phyloP scores from a whole-genome alignment of 2,113 vertebrate species.

The Hippocampus abdominalis region DNA sequence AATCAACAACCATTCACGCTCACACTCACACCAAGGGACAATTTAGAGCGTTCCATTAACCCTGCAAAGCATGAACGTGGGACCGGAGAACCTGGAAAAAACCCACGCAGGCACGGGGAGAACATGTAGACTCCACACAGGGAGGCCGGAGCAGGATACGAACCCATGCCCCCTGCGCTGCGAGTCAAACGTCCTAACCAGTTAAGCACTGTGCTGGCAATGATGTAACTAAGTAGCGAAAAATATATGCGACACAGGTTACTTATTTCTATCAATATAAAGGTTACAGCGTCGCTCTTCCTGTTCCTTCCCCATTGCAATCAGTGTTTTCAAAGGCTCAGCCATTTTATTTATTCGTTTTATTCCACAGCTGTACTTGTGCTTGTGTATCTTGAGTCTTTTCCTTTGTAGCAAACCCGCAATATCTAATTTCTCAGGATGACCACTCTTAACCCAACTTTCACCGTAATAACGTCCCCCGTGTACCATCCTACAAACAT shows the following conservation, averaged over 20 bases:
- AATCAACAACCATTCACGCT: no score
- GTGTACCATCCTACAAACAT: slow-evolving; percentile 63
- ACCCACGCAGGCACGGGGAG: no score
- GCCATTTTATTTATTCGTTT: background rate
- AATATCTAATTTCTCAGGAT: slow-evolving; percentile 39
- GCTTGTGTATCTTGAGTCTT: background rate
- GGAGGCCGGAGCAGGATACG: no score
- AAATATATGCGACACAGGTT: background rate
- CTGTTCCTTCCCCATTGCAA: background rate
- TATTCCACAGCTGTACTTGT: background rate
- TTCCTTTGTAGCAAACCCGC: slow-evolving; percentile 4
- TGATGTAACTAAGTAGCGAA: background rate
- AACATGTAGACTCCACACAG: no score
- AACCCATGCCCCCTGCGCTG: no score
- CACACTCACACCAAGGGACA: no score
- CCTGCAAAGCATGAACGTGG: no score
- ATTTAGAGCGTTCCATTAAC: no score
- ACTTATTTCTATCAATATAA: background rate
- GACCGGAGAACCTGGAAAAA: no score
- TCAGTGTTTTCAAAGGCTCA: background rate
- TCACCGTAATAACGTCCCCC: slow-evolving; percentile 47
- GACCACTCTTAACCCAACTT: slow-evolving; percentile 33
- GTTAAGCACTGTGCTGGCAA: background rate
- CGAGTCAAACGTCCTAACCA: no score
- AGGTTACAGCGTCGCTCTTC: background rate